A percentile compares a stretch with the other conserved stretches of the same genome.
Conservation (phyloP, 2,113 vertebrate species). For the Perognathus longimembris region DNA sequence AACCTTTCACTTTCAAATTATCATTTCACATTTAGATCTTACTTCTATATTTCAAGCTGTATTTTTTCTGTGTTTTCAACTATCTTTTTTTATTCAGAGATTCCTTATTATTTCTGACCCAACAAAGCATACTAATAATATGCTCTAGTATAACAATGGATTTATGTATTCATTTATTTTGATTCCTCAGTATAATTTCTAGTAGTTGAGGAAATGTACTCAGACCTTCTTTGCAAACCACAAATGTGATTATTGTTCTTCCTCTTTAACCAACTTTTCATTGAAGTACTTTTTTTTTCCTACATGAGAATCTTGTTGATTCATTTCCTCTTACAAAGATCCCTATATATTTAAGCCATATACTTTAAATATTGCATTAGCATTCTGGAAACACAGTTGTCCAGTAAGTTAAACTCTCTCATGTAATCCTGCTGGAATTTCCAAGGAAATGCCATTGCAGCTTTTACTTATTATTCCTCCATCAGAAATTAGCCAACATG, state of each 20-base stretch:
- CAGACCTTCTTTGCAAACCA: background rate
- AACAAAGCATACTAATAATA: background rate
- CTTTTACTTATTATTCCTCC: slow-evolving; percentile 49
- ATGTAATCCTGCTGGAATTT: slow-evolving; percentile 14
- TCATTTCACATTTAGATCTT: background rate
- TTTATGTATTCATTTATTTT: slow-evolving; percentile 11
- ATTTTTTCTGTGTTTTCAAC: background rate
- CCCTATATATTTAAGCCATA: background rate
- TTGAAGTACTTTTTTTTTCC: slow-evolving; percentile 14
- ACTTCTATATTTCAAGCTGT: background rate
- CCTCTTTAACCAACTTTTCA: background rate
- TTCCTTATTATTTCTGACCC: background rate
- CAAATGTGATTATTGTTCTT: background rate
- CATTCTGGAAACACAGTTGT: slow-evolving; percentile 35
- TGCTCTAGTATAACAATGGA: background rate
- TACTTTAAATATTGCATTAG: slow-evolving; percentile 20
- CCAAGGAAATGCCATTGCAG: slow-evolving; percentile 27
- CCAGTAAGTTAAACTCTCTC: background rate
- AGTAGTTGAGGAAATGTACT: background rate
- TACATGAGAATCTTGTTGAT: background rate
- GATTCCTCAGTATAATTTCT: slow-evolving; percentile 13
- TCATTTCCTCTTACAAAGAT: background rate
- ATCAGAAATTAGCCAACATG: background rate
- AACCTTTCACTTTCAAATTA: background rate
- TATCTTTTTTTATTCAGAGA: background rate